Percentiles rank a stretch among this genome's conserved stretches.
Conservation (phyloP, 2,113 vertebrate genomes). For the Plotosus lineatus region DNA sequence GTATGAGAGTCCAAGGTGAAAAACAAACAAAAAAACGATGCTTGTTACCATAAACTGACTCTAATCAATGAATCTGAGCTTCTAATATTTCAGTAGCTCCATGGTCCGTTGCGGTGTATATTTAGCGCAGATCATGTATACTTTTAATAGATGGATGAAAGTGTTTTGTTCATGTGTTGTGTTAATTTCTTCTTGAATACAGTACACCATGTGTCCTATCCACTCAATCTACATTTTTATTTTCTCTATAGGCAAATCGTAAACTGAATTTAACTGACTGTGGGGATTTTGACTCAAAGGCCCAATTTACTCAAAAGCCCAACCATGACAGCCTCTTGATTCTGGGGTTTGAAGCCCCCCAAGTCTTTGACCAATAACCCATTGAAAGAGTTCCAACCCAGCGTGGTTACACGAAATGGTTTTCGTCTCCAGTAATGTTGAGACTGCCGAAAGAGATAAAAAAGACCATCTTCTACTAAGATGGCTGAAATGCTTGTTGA, state of each 20-base stretch:
- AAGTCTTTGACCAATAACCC: no score
- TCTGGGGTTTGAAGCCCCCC: no score
- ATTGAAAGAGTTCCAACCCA: no score
- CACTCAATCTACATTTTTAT: not conserved
- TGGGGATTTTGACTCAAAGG: no score
- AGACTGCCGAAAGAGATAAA: not conserved
- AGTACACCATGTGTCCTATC: not conserved
- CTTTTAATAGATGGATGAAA: slow-evolving; percentile 19
- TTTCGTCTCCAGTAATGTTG: not conserved
- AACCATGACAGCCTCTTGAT: not conserved
- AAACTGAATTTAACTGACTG: not conserved
- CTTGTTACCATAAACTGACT: slow-evolving; percentile 6
- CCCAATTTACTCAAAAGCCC: no score
- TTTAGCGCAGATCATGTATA: slow-evolving; percentile 24
- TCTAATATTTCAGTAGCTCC: slow-evolving; percentile 20
- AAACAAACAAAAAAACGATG: not conserved
- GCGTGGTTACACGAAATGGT: no score
- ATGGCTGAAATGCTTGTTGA: not conserved
- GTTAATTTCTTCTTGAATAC: slow-evolving; percentile 10
- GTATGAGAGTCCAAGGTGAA: not conserved
- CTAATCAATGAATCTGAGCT: slow-evolving; percentile 27
- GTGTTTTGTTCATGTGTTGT: not conserved
- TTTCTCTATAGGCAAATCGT: not conserved
- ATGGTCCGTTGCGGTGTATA: not conserved
- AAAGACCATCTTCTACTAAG: not conserved